Evolutionary conservation across 2,113 vertebrate genomes (phyloP).

Genomic region (Peromyscus polionotus): DNA sequence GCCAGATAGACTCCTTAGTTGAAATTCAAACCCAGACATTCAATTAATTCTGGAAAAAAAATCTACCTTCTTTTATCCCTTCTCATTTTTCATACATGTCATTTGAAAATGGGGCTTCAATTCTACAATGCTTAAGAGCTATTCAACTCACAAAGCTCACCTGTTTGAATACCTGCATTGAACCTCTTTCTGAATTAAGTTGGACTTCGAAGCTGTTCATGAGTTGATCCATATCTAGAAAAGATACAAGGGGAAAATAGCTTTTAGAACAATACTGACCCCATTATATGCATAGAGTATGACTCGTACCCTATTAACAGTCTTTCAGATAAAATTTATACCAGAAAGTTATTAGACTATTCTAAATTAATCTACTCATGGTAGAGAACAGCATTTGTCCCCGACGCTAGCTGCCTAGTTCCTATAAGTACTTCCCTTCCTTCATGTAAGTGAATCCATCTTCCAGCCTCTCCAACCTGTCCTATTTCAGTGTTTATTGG

Average conservation of each 20-base stretch:
- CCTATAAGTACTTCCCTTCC: neutral
- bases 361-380: conserved; percentile 42
- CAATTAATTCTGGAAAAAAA: conserved; percentile 38
- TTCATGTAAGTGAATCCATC: neutral
- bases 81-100: neutral
- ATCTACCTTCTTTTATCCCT: neutral
- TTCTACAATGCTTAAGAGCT: conserved; percentile 35
- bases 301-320: neutral
- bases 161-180: conserved; percentile 71
- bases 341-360: conserved; percentile 1
- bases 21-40: neutral
- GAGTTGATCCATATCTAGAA: conserved; percentile 76
- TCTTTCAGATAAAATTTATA: conserved; percentile 30
- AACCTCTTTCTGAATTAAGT: conserved; percentile 66
- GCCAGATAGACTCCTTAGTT: neutral
- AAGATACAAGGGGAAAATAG: conserved; percentile 58
- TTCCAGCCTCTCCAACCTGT: neutral
- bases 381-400: neutral
- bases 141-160: conserved; percentile 54
- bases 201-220: conserved; percentile 70
- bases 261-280: conserved; percentile 56
- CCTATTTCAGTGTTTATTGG: neutral
- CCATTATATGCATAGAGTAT: neutral
- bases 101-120: conserved; percentile 32
- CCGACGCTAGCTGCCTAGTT: neutral